phyloP scores from a whole-genome alignment of 2,113 vertebrate species.

The Lucifuga dentata region DNA sequence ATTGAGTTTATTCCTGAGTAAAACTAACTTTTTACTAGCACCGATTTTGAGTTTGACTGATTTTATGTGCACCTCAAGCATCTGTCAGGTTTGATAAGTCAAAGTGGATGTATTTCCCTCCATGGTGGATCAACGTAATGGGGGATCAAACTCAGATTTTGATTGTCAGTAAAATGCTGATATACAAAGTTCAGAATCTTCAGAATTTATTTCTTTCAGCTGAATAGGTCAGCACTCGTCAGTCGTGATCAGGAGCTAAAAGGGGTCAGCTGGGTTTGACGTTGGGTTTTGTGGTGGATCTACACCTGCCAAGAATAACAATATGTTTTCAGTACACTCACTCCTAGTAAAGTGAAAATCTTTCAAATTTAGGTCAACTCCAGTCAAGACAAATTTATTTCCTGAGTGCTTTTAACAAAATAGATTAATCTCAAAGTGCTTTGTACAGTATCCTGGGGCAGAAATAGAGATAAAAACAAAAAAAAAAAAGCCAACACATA shows the following conservation, averaged over 20 bases:
- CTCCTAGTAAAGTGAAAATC: neutral
- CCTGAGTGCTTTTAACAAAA: neutral
- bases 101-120: neutral
- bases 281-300: conserved; percentile 21
- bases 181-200: neutral
- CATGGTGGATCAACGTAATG: conserved; percentile 8
- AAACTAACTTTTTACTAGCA: conserved; percentile 51
- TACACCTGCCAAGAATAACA: conserved; percentile 46
- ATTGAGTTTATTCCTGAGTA: conserved; percentile 33
- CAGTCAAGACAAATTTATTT: conserved; percentile 17
- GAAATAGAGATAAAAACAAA: neutral
- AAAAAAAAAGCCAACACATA: neutral
- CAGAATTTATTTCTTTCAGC: neutral
- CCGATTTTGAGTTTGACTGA: conserved; percentile 49
- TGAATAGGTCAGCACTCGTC: conserved; percentile 11
- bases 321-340: conserved; percentile 27
- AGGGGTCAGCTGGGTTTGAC: conserved; percentile 38
- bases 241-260: conserved; percentile 41
- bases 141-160: neutral
- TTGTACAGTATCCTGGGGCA: neutral
- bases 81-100: too few species aligned
- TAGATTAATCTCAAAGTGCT: conserved; percentile 4
- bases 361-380: conserved; percentile 38
- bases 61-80: conserved; percentile 10
- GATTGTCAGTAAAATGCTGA: neutral